Evolutionary conservation across 2,888 invertebrate genomes (phyloP).

Genomic region (Parapristionchus giblindavisi): DNA sequence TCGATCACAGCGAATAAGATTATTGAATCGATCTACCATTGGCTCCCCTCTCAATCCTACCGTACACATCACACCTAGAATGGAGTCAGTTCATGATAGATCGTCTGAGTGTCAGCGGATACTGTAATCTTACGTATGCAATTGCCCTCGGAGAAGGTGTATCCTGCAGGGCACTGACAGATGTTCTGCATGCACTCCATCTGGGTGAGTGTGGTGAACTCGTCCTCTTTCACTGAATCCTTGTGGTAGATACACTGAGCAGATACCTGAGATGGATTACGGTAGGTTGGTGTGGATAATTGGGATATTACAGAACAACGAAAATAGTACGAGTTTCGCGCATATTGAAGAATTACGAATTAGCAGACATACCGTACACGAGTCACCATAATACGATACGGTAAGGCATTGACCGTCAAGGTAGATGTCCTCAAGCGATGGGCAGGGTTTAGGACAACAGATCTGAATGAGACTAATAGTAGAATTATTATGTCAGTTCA

Average conservation of each 20-base stretch:
- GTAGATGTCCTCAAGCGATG: slow-evolving; percentile 66
- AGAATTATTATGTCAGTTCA: background rate
- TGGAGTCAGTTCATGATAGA: background rate
- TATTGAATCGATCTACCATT: slow-evolving; percentile 53
- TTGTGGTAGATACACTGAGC: slow-evolving; percentile 52
- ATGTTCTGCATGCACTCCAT: slow-evolving; percentile 57
- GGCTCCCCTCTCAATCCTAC: slow-evolving; percentile 65
- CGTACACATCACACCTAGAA: slow-evolving; percentile 59
- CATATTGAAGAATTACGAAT: too few relatives aligned
- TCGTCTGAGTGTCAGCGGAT: too few relatives aligned
- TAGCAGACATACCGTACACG: slow-evolving; percentile 54
- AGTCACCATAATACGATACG: slow-evolving; percentile 63
- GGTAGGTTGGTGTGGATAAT: too few relatives aligned
- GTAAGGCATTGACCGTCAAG: slow-evolving; percentile 65
- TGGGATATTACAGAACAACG: too few relatives aligned
- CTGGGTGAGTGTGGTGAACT: slow-evolving; percentile 50
- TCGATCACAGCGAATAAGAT: slow-evolving; percentile 48
- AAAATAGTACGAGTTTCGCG: too few relatives aligned
- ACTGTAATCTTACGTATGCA: slow-evolving; percentile 55
- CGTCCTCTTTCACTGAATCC: slow-evolving; percentile 44
- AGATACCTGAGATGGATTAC: slow-evolving; percentile 44
- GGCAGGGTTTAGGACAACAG: slow-evolving; percentile 67
- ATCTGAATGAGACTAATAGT: slow-evolving; percentile 46
- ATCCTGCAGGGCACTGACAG: slow-evolving; percentile 63
- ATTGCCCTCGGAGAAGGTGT: slow-evolving; percentile 53